Evolutionary conservation across 2,113 vertebrate genomes (phyloP), one percentile per base, ranked within the genome.

Genomic region (human): DNA sequence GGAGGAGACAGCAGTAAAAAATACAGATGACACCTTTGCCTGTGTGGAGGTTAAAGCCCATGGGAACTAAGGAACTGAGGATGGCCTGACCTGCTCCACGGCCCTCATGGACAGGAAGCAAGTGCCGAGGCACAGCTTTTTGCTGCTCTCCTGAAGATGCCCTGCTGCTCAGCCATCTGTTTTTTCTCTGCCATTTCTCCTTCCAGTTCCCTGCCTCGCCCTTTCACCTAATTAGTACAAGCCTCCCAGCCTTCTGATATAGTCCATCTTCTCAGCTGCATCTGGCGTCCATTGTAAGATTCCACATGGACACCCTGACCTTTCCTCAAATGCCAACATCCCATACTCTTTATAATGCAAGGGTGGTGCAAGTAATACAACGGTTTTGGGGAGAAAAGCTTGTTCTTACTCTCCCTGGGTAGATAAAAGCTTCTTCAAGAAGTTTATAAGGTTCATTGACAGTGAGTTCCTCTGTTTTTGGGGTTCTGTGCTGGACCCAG

Each of bases 101-200:
- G 23, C 2, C 30, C 57, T 50, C 8, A 0, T 0, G n/a, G 61
- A 22, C 1, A 23, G 45, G 52, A 40, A 40, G 91, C 0, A 3
- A 13, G 11, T 6, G 35, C 12, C 0, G 5, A 66, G 61, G 78
- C 30, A 18, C 23, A 8, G 78, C 35, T 38, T 9, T 23, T 64
- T 1, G 8, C 1, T 14, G 27, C 50, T 20, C 35, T 57, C 94
- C 81, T 8, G 2, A 0, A 1, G 72, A 27, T 6, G 78, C 22
- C 81, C 76, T 17, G 61, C 45, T 3, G 32, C 70, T 32, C 23
- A 6, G 66, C 4, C 4, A 25, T 5, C 55, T 18, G 0, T 5
- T 17, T 30, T 57, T 59, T 85, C 52, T 57, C 38, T 20, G 68
- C 17, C 32, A 27, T 1, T 14, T 13, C 50, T 73, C 32, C 16